Conservation (phyloP, 2,113 vertebrate species). For the Alligator sinensis region DNA sequence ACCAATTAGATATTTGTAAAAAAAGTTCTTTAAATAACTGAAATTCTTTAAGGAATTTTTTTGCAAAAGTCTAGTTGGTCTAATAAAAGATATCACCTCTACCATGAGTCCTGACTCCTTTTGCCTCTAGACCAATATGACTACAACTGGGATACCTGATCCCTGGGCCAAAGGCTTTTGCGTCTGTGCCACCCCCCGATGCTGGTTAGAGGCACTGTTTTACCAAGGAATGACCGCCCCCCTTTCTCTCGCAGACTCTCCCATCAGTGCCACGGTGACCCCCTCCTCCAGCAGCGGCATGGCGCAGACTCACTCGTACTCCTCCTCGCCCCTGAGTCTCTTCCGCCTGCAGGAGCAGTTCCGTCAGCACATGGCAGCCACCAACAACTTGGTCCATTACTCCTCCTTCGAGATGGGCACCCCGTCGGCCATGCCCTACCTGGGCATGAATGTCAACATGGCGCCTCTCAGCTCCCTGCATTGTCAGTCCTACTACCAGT, state of each 20-base stretch:
- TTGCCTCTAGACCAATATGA: too few relatives aligned
- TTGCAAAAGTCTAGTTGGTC: too few relatives aligned
- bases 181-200: too few relatives aligned
- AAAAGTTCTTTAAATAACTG: too few relatives aligned
- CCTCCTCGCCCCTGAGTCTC: constrained; percentile 96
- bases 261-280: constrained; percentile 80
- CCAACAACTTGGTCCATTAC: constrained; percentile 98
- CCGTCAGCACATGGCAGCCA: constrained; percentile 98
- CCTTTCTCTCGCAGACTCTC: constrained; percentile 86
- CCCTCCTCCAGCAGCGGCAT: constrained; percentile 83
- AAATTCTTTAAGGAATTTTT: too few relatives aligned
- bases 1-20: too few relatives aligned
- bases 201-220: too few relatives aligned
- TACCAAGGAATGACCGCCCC: constrained; percentile 2
- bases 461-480: constrained; percentile 91
- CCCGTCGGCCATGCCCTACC: constrained; percentile 90
- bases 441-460: constrained; percentile 97
- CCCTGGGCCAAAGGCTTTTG: too few relatives aligned
- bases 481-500: constrained; percentile 98
- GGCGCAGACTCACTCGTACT: constrained; percentile 93
- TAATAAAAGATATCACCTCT: too few relatives aligned
- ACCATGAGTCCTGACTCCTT: too few relatives aligned
- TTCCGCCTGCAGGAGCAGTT: constrained; percentile 99
- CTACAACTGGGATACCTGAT: too few relatives aligned
- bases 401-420: constrained; percentile 95